Percentiles rank a stretch among this genome's conserved stretches.
phyloP scores from a whole-genome alignment of 1,140 invertebrate genomes.

The Rhizoglyphus robini region DNA sequence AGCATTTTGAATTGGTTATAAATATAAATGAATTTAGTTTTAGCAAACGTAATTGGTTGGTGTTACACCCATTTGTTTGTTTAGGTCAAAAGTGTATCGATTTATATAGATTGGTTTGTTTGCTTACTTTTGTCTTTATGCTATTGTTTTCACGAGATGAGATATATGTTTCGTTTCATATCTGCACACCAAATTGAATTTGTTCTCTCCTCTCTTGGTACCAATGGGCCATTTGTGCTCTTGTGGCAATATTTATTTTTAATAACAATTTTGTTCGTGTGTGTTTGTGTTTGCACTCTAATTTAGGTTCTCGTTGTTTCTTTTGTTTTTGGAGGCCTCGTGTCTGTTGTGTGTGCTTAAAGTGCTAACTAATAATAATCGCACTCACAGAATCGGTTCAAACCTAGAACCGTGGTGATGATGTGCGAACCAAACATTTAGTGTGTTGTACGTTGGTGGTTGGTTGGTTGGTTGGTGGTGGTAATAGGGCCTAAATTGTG shows the following conservation, averaged over 20 bases:
- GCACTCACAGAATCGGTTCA: too few relatives aligned
- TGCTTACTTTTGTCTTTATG: too few relatives aligned
- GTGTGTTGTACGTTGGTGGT: neutral
- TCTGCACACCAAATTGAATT: neutral
- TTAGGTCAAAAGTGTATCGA: neutral
- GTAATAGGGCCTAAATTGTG: neutral
- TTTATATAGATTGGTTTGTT: neutral
- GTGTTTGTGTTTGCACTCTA: slow-evolving; percentile 11
- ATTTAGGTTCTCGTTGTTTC: neutral
- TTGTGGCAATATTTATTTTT: slow-evolving; percentile 6
- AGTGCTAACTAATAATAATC: too few relatives aligned
- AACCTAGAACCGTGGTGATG: too few relatives aligned
- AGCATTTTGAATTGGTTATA: too few relatives aligned
- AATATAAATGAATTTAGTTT: too few relatives aligned
- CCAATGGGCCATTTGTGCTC: neutral
- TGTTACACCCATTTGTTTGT: too few relatives aligned
- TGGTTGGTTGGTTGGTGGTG: neutral
- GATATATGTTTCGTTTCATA: too few relatives aligned
- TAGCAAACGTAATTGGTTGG: too few relatives aligned
- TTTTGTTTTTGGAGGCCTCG: neutral
- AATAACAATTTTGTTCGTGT: neutral
- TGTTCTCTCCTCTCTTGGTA: neutral
- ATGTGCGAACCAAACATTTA: too few relatives aligned
- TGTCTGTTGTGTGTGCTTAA: slow-evolving; percentile 1
- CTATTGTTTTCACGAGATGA: too few relatives aligned